Percentiles rank a stretch among this genome's conserved stretches.
phyloP scores from a whole-genome alignment of 2,113 vertebrate genomes.

The Hemiscyllium ocellatum region DNA sequence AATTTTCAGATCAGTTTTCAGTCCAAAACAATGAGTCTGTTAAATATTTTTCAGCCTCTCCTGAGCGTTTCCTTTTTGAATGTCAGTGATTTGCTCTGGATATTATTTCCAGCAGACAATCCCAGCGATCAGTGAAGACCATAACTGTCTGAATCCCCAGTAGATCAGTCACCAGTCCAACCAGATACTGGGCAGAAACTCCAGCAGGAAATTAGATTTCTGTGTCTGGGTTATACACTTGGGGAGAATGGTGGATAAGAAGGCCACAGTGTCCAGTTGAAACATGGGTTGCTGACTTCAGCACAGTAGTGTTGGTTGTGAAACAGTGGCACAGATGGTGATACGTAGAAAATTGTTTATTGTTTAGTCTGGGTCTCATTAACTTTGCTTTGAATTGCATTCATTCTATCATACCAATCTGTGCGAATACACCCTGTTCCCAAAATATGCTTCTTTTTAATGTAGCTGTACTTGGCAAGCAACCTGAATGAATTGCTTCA shows the following conservation, averaged over 20 bases:
- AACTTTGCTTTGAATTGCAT: not conserved
- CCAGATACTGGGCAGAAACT: not conserved
- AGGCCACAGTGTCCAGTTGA: not conserved
- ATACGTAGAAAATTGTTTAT: not conserved
- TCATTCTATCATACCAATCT: not conserved
- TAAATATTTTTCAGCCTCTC: not conserved
- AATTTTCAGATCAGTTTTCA: not conserved
- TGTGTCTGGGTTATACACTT: not conserved
- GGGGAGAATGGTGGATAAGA: not conserved
- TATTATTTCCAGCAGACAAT: not conserved
- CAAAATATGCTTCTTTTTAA: not conserved
- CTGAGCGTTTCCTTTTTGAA: not conserved
- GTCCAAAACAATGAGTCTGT: not conserved
- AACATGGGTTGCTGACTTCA: not conserved
- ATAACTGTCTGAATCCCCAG: too few relatives aligned
- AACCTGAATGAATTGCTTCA: not conserved
- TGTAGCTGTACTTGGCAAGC: not conserved
- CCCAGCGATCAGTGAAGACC: not conserved
- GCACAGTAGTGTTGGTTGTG: not conserved
- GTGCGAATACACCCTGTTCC: not conserved
- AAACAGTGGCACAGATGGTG: constrained; percentile 6
- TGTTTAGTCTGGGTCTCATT: not conserved
- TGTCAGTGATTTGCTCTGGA: too few relatives aligned
- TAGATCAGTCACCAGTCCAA: not conserved
- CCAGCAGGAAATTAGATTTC: not conserved